phyloP scores from a whole-genome alignment of 1,140 invertebrate genomes.

The Saccostrea echinata region DNA sequence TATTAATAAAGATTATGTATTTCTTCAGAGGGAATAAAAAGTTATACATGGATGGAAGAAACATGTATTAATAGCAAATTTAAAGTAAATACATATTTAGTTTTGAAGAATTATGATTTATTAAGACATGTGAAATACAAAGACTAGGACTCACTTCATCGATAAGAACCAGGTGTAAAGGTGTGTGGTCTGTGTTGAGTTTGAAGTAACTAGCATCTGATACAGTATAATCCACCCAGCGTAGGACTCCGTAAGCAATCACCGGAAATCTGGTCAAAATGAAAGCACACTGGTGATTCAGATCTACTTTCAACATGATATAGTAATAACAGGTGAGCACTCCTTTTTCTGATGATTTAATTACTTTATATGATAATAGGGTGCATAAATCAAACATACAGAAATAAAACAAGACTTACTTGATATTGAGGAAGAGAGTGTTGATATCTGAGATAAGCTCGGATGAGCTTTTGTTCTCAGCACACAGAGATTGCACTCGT shows the following conservation, averaged over 20 bases:
- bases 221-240: slow-evolving; percentile 97
- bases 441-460: slow-evolving; percentile 90
- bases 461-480: slow-evolving; percentile 93
- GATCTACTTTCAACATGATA: not conserved
- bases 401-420: slow-evolving; percentile 80
- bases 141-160: slow-evolving; percentile 88
- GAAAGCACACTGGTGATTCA: not conserved
- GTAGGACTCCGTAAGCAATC: slow-evolving; percentile 93
- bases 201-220: slow-evolving; percentile 98
- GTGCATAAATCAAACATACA: too few species aligned
- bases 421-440: slow-evolving; percentile 92
- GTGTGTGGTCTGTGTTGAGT: slow-evolving; percentile 96
- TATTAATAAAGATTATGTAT: too few species aligned
- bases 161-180: slow-evolving; percentile 95
- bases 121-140: too few species aligned
- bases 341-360: too few species aligned
- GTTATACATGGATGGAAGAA: too few species aligned
- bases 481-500: slow-evolving; percentile 95
- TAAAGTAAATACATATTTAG: too few species aligned
- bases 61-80: too few species aligned
- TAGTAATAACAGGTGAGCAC: too few species aligned
- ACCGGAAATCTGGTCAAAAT: slow-evolving; percentile 89
- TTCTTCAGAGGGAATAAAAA: too few species aligned
- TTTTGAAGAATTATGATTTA: too few species aligned
- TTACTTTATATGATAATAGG: too few species aligned